Evolutionary conservation across 2,797 vertebrate species (phyloP).

Genomic region (Semaprochilodus insignis): DNA sequence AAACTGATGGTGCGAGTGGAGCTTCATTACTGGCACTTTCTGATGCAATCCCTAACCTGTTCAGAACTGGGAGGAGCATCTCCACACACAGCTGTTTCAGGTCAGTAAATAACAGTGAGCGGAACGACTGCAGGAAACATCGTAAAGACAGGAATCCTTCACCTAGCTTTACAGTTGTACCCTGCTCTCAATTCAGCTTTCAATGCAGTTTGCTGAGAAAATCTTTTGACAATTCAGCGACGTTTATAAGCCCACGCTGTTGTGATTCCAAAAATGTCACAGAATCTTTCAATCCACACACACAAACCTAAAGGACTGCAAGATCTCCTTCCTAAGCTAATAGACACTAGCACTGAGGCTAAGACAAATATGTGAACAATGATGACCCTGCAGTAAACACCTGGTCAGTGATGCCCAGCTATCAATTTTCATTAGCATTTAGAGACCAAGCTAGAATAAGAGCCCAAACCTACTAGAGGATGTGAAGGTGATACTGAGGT

Average conservation of each 20-base stretch:
- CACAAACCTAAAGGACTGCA: background rate
- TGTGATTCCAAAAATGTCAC: background rate
- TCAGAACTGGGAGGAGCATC: background rate
- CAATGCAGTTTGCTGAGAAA: background rate
- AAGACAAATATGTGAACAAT: background rate
- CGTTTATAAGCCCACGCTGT: too few relatives aligned
- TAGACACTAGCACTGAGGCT: background rate
- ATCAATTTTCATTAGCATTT: background rate
- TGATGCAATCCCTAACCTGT: conserved; percentile 12
- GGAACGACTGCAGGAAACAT: background rate
- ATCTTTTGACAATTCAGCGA: too few relatives aligned
- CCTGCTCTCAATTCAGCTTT: background rate
- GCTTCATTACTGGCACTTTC: background rate
- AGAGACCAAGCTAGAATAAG: background rate
- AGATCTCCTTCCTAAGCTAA: background rate
- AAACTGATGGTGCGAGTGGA: background rate
- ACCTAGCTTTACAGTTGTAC: background rate
- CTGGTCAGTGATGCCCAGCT: background rate
- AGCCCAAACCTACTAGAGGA: background rate
- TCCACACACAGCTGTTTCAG: conserved; percentile 22
- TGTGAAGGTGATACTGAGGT: conserved; percentile 1
- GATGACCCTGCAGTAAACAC: background rate
- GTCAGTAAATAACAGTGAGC: conserved; percentile 10
- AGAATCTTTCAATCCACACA: background rate
- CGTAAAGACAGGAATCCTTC: conserved; percentile 24